phyloP scores from a whole-genome alignment of 2,113 vertebrate species.

The Deroptyus accipitrinus region DNA sequence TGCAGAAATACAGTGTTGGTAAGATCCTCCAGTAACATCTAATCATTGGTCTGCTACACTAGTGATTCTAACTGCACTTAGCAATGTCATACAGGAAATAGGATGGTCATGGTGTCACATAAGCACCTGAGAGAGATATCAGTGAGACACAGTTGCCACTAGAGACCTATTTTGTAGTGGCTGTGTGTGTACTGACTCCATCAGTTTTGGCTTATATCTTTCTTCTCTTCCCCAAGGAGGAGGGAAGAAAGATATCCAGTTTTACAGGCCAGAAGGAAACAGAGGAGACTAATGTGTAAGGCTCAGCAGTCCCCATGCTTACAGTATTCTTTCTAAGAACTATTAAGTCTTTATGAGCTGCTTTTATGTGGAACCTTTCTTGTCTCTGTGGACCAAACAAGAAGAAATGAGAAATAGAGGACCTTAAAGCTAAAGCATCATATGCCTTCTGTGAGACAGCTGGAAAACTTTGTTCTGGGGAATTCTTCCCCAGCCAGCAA shows the following conservation, averaged over 20 bases:
- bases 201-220: background rate
- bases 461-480: background rate
- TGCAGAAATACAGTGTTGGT: background rate
- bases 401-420: slow-evolving; percentile 14
- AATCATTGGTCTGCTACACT: background rate
- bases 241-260: background rate
- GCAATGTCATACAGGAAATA: background rate
- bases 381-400: slow-evolving; percentile 6
- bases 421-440: slow-evolving; percentile 3
- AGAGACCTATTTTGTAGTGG: background rate
- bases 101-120: background rate
- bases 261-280: slow-evolving; percentile 31
- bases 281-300: background rate
- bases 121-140: background rate
- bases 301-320: background rate
- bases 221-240: background rate
- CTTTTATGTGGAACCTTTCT: slow-evolving; percentile 35
- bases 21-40: background rate
- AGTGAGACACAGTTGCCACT: background rate
- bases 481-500: background rate
- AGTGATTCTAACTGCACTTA: background rate
- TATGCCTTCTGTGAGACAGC: background rate
- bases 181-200: background rate
- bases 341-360: slow-evolving; percentile 18
- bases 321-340: background rate